Conservation (phyloP, 2,113 vertebrate genomes). For the Pygathrix nemaeus region DNA sequence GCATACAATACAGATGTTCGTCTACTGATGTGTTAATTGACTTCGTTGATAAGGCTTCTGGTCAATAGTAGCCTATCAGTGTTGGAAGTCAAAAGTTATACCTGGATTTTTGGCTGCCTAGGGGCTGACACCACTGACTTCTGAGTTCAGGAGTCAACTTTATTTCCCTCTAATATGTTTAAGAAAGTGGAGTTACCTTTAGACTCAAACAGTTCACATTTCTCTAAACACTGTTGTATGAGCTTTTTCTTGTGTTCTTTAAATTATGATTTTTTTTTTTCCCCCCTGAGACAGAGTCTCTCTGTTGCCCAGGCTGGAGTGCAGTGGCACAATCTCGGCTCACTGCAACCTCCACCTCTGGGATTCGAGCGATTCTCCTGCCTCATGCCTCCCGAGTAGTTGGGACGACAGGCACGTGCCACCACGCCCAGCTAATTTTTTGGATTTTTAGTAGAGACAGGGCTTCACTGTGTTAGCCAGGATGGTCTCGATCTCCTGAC, state of each 20-base stretch:
- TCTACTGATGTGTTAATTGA: not conserved
- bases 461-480: too few relatives aligned
- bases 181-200: not conserved
- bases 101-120: not conserved
- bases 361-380: too few relatives aligned
- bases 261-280: too few relatives aligned
- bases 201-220: not conserved
- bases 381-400: too few relatives aligned
- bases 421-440: too few relatives aligned
- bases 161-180: not conserved
- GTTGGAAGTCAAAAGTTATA: not conserved
- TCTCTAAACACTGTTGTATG: not conserved
- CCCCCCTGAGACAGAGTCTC: too few relatives aligned
- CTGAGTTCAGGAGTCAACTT: not conserved
- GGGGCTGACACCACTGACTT: not conserved
- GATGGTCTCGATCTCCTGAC: too few relatives aligned
- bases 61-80: not conserved
- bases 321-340: too few relatives aligned
- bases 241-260: not conserved
- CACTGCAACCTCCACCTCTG: too few relatives aligned
- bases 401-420: too few relatives aligned
- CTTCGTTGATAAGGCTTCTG: not conserved
- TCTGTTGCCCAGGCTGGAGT: too few relatives aligned
- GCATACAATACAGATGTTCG: not conserved
- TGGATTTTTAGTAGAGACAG: too few relatives aligned